Conservation (phyloP, 2,888 invertebrate genomes). For the Entomobrya multifasciata region DNA sequence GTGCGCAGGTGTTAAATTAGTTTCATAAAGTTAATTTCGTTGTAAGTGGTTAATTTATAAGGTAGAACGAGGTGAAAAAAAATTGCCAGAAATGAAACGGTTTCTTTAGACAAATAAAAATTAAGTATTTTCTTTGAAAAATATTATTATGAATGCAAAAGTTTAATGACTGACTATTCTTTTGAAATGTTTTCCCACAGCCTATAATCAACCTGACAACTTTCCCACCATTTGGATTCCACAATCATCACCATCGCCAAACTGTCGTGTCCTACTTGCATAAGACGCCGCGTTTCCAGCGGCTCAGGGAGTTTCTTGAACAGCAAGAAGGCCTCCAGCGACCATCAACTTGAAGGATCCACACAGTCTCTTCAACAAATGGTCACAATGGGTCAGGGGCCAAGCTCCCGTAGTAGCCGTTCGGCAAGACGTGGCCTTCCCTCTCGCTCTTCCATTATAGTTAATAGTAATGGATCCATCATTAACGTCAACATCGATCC, state of each 20-base stretch:
- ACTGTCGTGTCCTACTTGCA: slow-evolving; percentile 77
- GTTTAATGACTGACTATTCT: too few species aligned
- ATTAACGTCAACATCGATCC: slow-evolving; percentile 70
- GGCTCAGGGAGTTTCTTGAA: slow-evolving; percentile 65
- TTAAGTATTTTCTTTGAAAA: background rate
- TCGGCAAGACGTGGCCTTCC: slow-evolving; percentile 59
- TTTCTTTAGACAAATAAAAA: background rate
- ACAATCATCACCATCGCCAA: slow-evolving; percentile 47
- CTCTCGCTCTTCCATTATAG: slow-evolving; percentile 61
- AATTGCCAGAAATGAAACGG: background rate
- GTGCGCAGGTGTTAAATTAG: background rate
- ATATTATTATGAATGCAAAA: background rate
- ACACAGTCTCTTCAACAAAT: slow-evolving; percentile 50
- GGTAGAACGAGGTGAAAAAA: background rate
- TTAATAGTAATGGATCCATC: slow-evolving; percentile 70
- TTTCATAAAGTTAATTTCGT: background rate
- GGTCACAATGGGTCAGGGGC: slow-evolving; percentile 75
- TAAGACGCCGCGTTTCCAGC: slow-evolving; percentile 75
- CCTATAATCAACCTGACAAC: too few species aligned
- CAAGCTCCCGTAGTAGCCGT: slow-evolving; percentile 60
- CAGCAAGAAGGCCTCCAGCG: slow-evolving; percentile 41
- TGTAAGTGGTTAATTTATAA: too few species aligned
- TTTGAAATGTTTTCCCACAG: too few species aligned
- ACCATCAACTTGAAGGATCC: slow-evolving; percentile 19
- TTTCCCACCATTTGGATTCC: background rate